phyloP scores from a whole-genome alignment of 2,888 invertebrate genomes.

The Achlya flavicornis region DNA sequence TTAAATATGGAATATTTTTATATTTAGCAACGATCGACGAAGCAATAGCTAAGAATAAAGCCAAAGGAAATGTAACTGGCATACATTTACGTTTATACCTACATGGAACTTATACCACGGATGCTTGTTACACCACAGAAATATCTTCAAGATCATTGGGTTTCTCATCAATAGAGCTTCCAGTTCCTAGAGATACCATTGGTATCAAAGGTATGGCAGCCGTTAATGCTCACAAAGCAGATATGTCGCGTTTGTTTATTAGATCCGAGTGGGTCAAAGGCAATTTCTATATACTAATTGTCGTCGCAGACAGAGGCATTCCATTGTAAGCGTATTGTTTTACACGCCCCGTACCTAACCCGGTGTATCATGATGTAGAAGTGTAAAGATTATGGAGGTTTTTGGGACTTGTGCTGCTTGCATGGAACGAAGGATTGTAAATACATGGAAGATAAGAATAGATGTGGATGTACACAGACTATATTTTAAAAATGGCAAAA shows the following conservation, averaged over 20 bases:
- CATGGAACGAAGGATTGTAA: neutral
- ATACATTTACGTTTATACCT: too few species aligned
- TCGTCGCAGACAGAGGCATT: slow-evolving; percentile 59
- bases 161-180: neutral
- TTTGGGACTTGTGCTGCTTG: neutral
- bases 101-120: too few species aligned
- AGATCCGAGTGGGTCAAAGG: slow-evolving; percentile 55
- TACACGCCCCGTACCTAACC: slow-evolving; percentile 55
- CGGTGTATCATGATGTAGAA: slow-evolving; percentile 32
- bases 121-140: too few species aligned
- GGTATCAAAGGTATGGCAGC: neutral
- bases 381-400: slow-evolving; percentile 11
- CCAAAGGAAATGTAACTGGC: too few species aligned
- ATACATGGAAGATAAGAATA: too few species aligned
- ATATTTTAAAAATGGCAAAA: too few species aligned
- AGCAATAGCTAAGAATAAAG: too few species aligned
- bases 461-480: too few species aligned
- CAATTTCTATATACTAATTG: slow-evolving; percentile 67
- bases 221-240: slow-evolving; percentile 9
- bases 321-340: slow-evolving; percentile 70
- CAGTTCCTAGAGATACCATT: neutral
- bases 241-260: slow-evolving; percentile 37
- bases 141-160: neutral
- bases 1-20: too few species aligned
- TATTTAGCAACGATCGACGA: too few species aligned